Evolutionary conservation across 2,113 vertebrate genomes (phyloP), one percentile per base, ranked within the genome.

Genomic region (Cygnus buccinator): DNA sequence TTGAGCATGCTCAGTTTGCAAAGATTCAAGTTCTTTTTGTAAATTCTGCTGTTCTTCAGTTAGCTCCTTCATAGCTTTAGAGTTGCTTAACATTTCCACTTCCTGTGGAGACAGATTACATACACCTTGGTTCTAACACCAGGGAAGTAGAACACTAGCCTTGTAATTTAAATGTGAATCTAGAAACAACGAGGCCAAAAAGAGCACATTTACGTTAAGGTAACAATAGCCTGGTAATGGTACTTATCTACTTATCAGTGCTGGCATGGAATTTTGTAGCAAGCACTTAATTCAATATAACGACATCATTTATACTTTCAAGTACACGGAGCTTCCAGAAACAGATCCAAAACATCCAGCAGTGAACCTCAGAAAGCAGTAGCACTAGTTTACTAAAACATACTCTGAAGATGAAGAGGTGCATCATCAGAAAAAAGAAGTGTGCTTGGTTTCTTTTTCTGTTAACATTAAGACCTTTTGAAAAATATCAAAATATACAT

Each of bases 1-100:
- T 92, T 99, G 98, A 84, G 98, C 98, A 93, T 99, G 99, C 89
- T 99, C 99, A 59, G 97, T 98, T 97, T 99, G 99, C 96, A 99
- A 98, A 59, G 98, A 99, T 97, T 99, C 99, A 82, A 99, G 98
- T 93, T 99, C 99, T 70, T 98, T 98, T 95, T 99, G 99, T 41
- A 99, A 98, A 97, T 99, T 99, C 88, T 98, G 98, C 88, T 99
- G 99, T 97, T 99, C 99, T 89, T 98, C 98, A 82, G 98, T 99
- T 91, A 99, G 97, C 92, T 99, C 99, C 95, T 98, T 99, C 98
- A 99, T 98, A 77, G 98, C 98, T 75, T 98, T 99, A 87, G 98
- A 98, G 86, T 97, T 98, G 90, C 92, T 98, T 93, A 99, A 94
- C 97, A 98, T 98, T 93, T 99, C 99, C 93, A 99, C 97, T 73